Evolutionary conservation across 2,797 vertebrate species (phyloP).

Genomic region (Rhabdophis nuchalis): DNA sequence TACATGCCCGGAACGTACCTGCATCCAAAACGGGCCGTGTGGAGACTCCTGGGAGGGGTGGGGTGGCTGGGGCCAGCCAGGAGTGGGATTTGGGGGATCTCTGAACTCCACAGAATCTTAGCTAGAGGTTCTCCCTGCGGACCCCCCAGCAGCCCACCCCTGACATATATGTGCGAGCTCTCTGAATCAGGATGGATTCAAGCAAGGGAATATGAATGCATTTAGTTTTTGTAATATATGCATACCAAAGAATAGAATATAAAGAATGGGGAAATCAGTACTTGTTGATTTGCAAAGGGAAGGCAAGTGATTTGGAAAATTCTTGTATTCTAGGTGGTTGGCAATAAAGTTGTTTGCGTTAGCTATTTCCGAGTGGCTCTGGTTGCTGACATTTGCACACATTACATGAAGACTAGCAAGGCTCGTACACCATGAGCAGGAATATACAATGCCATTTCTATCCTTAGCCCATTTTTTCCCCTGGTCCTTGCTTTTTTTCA

Average conservation of each 20-base stretch:
- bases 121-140: no score
- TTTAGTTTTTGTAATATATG: not conserved
- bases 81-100: no score
- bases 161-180: not conserved
- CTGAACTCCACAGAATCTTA: no score
- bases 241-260: not conserved
- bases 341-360: not conserved
- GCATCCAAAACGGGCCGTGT: no score
- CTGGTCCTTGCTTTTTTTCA: not conserved
- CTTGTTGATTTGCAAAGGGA: slow-evolving; percentile 12
- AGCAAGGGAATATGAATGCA: not conserved
- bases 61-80: no score
- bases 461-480: not conserved
- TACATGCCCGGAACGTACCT: no score
- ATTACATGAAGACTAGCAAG: not conserved
- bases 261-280: slow-evolving; percentile 3
- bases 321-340: not conserved
- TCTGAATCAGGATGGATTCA: not conserved
- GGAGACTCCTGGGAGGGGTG: no score
- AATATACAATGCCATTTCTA: not conserved
- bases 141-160: no score
- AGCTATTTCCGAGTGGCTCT: not conserved
- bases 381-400: not conserved
- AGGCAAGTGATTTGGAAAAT: not conserved
- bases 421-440: not conserved